Base-by-base conservation (phyloP, 2,888 invertebrate species). In the Diadegma fenestrale region DNA sequence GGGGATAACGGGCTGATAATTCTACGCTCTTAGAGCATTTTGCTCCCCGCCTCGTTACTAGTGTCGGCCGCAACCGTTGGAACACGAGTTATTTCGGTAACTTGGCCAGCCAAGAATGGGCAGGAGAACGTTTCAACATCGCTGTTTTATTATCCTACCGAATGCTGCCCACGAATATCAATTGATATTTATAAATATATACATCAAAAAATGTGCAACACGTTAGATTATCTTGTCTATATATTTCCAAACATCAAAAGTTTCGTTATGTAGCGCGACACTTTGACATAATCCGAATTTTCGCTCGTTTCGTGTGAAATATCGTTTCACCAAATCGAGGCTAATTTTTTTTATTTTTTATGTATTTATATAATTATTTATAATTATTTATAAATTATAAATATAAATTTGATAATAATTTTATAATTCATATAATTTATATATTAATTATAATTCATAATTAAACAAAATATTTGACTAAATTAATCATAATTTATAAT, bases 21-120 rank as follows among this genome's bases (percentile, higher is more conserved):
- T 85, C 63, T 81, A 76, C 41, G 61, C 79, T 78, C 61, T 68
- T 45, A n/a, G 73, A 73, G 77, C 79, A 45, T 83, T 88, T 88
- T 88, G 85, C 86, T 86, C 86, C 87, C 87, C 88, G 85, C 87
- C 87, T 87, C 88, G 73, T 72, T 78, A 77, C 76, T 85, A 82
- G 85, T 75, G 87, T 85, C 82, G 83, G 87, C 86, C 76, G 87
- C 86, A 85, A 85, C 72, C 82, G 80, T 90, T 88, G 91, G 90
- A 91, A 91, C 88, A 81, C 72, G 89, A 90, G 93, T 90, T 94
- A 94, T 94, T 94, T 94, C 90, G 91, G 94, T 92, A 93, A 92
- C 93, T 89, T 90, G 91, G 92, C 92, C 91, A 90, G 92, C 94
- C 94, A 94, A 94, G 94, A 94, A 94, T 94, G 94, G 94, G 92